A percentile compares a stretch with the other conserved stretches of the same genome.
Evolutionary conservation across 2,113 vertebrate species (phyloP).

Genomic region (Phalacrocorax carbo): DNA sequence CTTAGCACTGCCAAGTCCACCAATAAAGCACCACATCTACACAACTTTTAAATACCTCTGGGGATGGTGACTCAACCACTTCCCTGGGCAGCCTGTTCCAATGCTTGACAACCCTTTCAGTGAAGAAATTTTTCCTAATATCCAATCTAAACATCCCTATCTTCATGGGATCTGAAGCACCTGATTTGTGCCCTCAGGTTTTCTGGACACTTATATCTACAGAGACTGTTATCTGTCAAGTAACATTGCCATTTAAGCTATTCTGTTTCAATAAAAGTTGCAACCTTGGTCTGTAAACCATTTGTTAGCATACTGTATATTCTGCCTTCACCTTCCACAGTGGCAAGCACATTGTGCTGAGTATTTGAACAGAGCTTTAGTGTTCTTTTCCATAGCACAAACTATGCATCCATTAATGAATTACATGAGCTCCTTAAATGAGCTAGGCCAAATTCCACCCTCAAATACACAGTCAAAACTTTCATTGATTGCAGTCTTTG

Average conservation of each 20-base stretch:
- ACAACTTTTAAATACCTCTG: no score
- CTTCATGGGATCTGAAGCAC: conserved; percentile 29
- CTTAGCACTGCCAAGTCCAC: no score
- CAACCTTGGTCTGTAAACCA: conserved; percentile 50
- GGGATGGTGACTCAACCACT: no score
- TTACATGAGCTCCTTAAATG: neutral
- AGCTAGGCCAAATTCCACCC: neutral
- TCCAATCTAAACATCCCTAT: no score
- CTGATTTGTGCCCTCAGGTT: conserved; percentile 3
- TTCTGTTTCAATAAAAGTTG: conserved; percentile 44
- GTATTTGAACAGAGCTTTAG: neutral
- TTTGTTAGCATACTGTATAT: conserved; percentile 1
- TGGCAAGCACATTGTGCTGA: neutral
- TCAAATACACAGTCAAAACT: neutral
- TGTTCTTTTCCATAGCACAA: neutral
- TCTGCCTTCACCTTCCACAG: neutral
- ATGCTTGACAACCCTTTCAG: no score
- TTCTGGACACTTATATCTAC: conserved; percentile 23
- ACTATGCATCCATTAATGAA: neutral
- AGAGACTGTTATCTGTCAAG: conserved; percentile 41
- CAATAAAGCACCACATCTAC: no score
- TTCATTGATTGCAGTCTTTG: neutral
- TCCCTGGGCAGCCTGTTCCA: no score
- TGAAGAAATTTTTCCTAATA: no score
- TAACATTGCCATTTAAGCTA: conserved; percentile 38